Percentiles rank a stretch among this genome's conserved stretches.
Conservation (phyloP, 2,113 vertebrate species). For the Prochilodus magdalenae region DNA sequence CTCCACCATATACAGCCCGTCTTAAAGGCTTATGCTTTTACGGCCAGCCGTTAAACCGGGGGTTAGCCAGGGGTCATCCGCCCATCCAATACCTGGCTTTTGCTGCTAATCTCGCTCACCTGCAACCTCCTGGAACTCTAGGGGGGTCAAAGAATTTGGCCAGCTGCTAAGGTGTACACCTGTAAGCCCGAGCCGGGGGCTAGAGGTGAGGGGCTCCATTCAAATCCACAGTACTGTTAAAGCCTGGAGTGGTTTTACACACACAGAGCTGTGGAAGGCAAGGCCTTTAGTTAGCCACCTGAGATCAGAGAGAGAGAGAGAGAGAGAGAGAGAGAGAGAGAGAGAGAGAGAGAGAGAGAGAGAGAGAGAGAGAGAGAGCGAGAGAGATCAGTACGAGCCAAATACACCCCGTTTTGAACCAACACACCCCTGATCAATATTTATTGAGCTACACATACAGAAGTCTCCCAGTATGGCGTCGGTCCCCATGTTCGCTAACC, state of each 20-base stretch:
- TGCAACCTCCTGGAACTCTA: slow-evolving; percentile 21
- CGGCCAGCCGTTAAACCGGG: slow-evolving; percentile 35
- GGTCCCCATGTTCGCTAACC: no score
- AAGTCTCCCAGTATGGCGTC: no score
- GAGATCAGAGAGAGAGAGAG: no score
- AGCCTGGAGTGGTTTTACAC: not conserved
- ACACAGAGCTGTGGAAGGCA: no score
- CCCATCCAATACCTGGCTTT: slow-evolving; percentile 25
- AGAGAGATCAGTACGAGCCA: no score
- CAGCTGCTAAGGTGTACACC: not conserved
- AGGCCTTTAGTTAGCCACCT: no score
- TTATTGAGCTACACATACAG: no score
- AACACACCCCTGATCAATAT: no score
- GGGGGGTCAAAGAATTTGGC: not conserved
- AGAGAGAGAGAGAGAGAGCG: no score
- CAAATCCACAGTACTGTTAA: not conserved
- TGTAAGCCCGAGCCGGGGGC: not conserved
- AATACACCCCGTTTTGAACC: no score
- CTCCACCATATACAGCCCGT: slow-evolving; percentile 37
- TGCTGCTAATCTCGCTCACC: slow-evolving; percentile 46
- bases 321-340: no score
- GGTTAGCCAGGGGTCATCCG: slow-evolving; percentile 5
- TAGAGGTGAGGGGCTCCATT: not conserved
- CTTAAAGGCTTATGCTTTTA: slow-evolving; percentile 51
- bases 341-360: no score